Evolutionary conservation across 2,113 vertebrate species (phyloP), one percentile per base, ranked within the genome.

Genomic region (Gorsachius goisagi): DNA sequence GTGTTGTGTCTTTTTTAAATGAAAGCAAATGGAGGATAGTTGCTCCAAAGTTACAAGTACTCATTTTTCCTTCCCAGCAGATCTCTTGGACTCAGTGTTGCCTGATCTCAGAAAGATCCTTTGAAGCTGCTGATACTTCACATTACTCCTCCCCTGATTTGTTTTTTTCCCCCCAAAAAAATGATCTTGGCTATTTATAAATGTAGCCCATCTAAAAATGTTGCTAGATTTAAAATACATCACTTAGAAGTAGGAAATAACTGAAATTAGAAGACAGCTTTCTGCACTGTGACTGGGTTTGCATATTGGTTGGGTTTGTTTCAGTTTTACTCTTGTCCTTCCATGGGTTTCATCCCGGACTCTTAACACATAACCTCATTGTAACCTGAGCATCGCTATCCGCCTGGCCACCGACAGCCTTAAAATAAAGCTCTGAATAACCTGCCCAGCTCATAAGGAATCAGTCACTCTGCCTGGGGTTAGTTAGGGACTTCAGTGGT

Each of bases 341-440:
- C 66, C 11, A 1, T 27, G 30, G 72, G 11, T 68, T 89, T 85
- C 21, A 7, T 24, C 12, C 18, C 3, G 22, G 15, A 30, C 24
- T 27, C 18, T 20, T 20, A 28, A 6, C 35, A 16, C 1, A 0
- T 37, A 60, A 60, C n/a, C 5, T 59, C 0, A 0, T 3, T 52
- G 19, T 53, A 52, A 37, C 49, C 41, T 32, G 67, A 44, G 13
- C 44, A 6, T 50, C 3, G 1, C n/a, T 49, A 2, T 27, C 21
- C 1, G 4, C 69, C 44, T 72, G 56, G 71, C 14, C 52, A 77
- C 18, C 6, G 18, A 26, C 26, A 60, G 18, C 28, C 24, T 28
- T 37, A 23, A 73, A 88, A 44, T 3, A 49, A 77, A 82, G 44
- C 45, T 56, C 6, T 9, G 27, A 73, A 21, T 45, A 64, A 33